A percentile compares a stretch with the other conserved stretches of the same genome.
These are phyloP conservation scores for Cyclura pinguis DNA, from an alignment of 2,797 vertebrate genomes.

Conservation along the genomic window DNA sequence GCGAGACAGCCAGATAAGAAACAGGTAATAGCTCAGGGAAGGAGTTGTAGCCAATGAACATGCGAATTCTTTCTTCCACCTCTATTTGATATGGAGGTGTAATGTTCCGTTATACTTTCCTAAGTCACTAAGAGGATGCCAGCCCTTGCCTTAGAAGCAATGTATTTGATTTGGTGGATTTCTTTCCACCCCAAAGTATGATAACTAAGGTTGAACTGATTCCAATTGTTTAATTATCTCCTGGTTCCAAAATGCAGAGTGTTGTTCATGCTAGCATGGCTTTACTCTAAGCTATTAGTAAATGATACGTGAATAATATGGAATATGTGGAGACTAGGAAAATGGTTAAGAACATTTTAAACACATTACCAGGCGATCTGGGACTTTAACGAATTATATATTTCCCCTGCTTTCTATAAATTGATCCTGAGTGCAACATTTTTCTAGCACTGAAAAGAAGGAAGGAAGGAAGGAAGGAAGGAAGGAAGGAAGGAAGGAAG, in stretches of 20 bases:
- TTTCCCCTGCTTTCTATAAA: not conserved
- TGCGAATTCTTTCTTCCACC: too few species aligned
- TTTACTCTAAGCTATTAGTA: not conserved
- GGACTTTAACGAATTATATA: too few species aligned
- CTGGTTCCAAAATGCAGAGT: not conserved
- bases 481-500: too few species aligned
- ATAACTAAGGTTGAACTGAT: not conserved
- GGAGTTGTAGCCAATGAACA: too few species aligned
- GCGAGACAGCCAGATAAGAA: too few species aligned
- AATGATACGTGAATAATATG: not conserved
- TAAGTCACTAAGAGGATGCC: too few species aligned
- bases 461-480: too few species aligned
- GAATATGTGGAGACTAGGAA: not conserved
- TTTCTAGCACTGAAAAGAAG: slow-evolving; percentile 8
- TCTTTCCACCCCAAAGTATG: not conserved
- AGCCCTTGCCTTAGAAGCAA: too few species aligned
- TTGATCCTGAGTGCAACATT: not conserved
- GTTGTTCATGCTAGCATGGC: not conserved
- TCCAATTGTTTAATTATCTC: not conserved
- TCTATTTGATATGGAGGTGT: too few species aligned
- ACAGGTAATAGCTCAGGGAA: too few species aligned
- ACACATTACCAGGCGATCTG: not conserved
- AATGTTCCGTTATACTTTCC: too few species aligned
- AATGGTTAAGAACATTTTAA: not conserved
- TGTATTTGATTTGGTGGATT: not conserved